These are phyloP conservation scores for Branchinecta lynchi DNA, from an alignment of 1,140 invertebrate genomes.

Conservation along the genomic window DNA sequence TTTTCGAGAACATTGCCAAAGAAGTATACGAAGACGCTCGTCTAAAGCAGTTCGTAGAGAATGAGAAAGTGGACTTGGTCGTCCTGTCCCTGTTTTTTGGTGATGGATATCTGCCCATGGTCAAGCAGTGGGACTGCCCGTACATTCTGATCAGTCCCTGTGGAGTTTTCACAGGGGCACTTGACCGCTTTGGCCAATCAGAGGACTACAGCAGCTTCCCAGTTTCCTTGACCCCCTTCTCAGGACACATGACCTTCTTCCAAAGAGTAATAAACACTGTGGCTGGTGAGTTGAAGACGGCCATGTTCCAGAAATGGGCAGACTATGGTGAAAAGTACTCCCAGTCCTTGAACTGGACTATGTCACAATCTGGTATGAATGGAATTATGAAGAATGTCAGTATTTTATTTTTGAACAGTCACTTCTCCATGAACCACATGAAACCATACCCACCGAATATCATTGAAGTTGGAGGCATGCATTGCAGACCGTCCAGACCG, in stretches of 20 bases:
- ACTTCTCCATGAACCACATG: slow-evolving; percentile 36
- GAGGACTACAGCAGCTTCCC: too few relatives aligned
- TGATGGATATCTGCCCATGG: too few relatives aligned
- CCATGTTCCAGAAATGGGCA: background rate
- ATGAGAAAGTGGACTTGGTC: too few relatives aligned
- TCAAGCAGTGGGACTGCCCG: too few relatives aligned
- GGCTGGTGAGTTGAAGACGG: background rate
- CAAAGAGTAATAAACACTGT: too few relatives aligned
- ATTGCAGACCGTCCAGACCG: slow-evolving; percentile 21
- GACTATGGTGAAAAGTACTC: background rate
- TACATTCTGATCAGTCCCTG: too few relatives aligned
- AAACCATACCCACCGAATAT: slow-evolving; percentile 37
- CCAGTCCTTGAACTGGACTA: background rate
- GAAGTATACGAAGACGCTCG: background rate
- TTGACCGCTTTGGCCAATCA: too few relatives aligned
- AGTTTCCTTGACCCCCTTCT: too few relatives aligned
- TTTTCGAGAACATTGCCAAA: background rate
- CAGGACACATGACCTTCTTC: too few relatives aligned
- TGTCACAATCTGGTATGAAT: slow-evolving; percentile 27
- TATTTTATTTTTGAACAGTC: slow-evolving; percentile 42
- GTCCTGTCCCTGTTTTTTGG: too few relatives aligned
- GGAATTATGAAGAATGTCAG: slow-evolving; percentile 38
- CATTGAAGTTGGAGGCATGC: slow-evolving; percentile 23
- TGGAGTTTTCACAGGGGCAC: too few relatives aligned
- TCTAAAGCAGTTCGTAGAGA: background rate